Percentiles rank a stretch among this genome's conserved stretches.
These are phyloP conservation scores for Hormiphora californensis DNA, from an alignment of 37 sponge, comb jelly and placozoan species.

Conservation along the genomic window DNA sequence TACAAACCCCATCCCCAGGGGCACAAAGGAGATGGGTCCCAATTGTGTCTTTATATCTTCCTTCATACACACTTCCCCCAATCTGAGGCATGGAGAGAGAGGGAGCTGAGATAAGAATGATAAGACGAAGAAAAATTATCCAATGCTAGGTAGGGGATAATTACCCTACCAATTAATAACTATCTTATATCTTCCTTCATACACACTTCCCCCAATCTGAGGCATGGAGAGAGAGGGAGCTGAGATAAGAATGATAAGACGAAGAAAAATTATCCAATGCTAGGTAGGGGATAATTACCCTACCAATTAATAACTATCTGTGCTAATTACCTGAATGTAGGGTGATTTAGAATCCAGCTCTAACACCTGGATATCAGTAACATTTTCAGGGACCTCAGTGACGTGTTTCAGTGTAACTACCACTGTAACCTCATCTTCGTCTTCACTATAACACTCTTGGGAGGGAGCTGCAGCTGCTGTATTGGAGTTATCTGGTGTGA, in stretches of 20 bases:
- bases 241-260: too few species aligned
- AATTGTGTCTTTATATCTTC: neutral
- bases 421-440: neutral
- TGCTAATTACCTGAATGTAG: conserved; percentile 50
- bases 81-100: too few species aligned
- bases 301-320: too few species aligned
- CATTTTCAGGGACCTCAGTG: neutral
- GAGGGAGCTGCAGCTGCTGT: too few species aligned
- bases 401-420: neutral
- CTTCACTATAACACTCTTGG: neutral
- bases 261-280: too few species aligned
- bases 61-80: neutral
- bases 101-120: too few species aligned
- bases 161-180: too few species aligned
- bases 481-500: too few species aligned
- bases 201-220: conserved; percentile 8
- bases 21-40: conserved; percentile 13
- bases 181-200: neutral
- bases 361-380: conserved; percentile 21
- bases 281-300: too few species aligned
- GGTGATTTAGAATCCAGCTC: conserved; percentile 7
- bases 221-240: too few species aligned
- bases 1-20: neutral
- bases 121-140: too few species aligned
- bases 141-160: too few species aligned